A percentile compares a stretch with the other conserved stretches of the same genome.
These are phyloP conservation scores for Lycaena phlaeas DNA, from an alignment of 2,888 invertebrate species.

Conservation along the genomic window DNA sequence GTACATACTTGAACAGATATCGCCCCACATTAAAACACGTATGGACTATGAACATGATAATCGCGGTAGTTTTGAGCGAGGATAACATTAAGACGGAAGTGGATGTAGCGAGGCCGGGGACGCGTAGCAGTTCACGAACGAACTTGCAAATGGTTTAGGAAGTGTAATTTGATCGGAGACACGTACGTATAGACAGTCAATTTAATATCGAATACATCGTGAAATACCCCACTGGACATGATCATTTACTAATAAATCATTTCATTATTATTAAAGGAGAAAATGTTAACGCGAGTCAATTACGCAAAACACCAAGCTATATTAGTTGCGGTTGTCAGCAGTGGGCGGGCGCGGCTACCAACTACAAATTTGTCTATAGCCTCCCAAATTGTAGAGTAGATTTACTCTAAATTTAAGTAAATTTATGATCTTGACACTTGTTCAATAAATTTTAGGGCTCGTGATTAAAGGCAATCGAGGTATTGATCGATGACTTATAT, in stretches of 20 bases:
- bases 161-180: no score
- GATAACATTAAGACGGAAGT: constrained; percentile 67
- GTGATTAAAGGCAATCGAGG: no score
- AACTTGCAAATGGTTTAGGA: constrained; percentile 43
- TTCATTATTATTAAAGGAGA: no score
- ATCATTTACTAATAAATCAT: no score
- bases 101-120: constrained; percentile 62
- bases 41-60: constrained; percentile 61
- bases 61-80: constrained; percentile 60
- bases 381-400: not conserved
- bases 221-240: no score
- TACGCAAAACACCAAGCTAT: constrained; percentile 41
- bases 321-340: constrained; percentile 28
- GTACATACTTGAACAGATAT: not conserved
- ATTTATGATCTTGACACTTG: not conserved
- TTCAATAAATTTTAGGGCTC: no score
- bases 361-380: constrained; percentile 4
- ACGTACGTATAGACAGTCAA: no score
- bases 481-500: no score
- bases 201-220: no score
- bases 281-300: constrained; percentile 39
- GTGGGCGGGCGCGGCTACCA: constrained; percentile 23
- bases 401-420: not conserved
- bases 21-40: constrained; percentile 38
- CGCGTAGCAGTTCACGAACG: constrained; percentile 60